A percentile compares a stretch with the other conserved stretches of the same genome.
These are phyloP conservation scores for Spialia ferax DNA, from an alignment of 2,888 invertebrate genomes.

Conservation along the genomic window DNA sequence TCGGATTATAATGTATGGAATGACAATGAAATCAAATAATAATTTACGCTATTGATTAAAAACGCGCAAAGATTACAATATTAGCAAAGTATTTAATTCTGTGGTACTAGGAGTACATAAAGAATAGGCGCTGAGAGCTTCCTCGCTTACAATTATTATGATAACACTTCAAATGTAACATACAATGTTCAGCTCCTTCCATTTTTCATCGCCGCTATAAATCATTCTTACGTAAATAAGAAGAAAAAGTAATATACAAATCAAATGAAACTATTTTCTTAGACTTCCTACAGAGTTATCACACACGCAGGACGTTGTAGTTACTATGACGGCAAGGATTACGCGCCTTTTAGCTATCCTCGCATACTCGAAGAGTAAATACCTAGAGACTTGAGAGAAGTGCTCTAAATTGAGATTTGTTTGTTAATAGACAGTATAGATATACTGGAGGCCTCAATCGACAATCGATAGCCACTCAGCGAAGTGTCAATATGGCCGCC, in stretches of 20 bases:
- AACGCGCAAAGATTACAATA: no score
- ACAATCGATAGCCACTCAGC: background rate
- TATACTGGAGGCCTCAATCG: background rate
- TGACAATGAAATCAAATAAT: no score
- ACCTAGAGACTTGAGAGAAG: background rate
- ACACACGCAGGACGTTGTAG: no score
- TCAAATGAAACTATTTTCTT: background rate
- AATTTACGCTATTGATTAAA: no score
- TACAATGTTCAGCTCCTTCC: background rate
- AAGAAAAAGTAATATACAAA: background rate
- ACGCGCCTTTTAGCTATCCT: no score
- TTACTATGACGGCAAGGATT: no score
- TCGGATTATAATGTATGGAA: no score
- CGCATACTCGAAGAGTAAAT: no score
- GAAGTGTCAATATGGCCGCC: background rate
- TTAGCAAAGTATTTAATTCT: no score
- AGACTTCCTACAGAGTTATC: background rate
- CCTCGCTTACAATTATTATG: background rate
- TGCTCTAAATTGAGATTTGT: background rate
- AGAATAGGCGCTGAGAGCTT: no score
- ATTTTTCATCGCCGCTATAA: background rate
- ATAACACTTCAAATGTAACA: slow-evolving; percentile 3
- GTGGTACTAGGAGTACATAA: no score
- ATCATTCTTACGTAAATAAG: slow-evolving; percentile 1
- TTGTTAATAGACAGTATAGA: background rate